Evolutionary conservation across 2,113 vertebrate genomes (phyloP), one percentile per base, ranked within the genome.

Genomic region (Forbesichthys agassizii): DNA sequence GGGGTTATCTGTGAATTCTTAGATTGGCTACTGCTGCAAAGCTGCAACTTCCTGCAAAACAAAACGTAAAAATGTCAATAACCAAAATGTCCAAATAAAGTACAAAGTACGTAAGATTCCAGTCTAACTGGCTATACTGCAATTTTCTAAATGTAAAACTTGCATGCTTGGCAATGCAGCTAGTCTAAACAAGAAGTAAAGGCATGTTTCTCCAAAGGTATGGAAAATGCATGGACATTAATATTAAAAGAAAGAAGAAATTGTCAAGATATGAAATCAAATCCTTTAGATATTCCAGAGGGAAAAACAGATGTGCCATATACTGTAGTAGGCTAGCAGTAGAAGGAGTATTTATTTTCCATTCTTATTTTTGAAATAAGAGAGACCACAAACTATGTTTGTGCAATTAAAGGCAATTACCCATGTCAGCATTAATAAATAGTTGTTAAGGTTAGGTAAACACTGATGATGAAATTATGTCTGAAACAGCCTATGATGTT

Each of bases 11-110:
- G 89, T 71, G 82, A 61, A 68, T 78, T 88, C 74, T 77, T 88
- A 36, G 80, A 69, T 52, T 90, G 90, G 71, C 71, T 87, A 64
- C 73, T 74, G 64, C 74, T 69, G 14, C 86, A 78, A 3, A 86
- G 81, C 59, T 89, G 88, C 65, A 90, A 72, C 72, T 93, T 94
- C 71, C 93, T 94, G 82, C 73, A 77, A 57, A 61, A 85, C 57
- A 68, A 61, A 74, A 61, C 53, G 33, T 64, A 64, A 72, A n/a
- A 75, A 66, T 5, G 59, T 33, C 4, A 46, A 48, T 14, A 66
- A 9, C 57, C 5, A 66, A 46, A 59, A 10, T 65, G 3, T 11
- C 8, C 53, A 33, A 1, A 20, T 4, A 2, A 55, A 16, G 16
- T 13, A 12, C n/a, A 8, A 1, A 55, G 61, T 56, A 7, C 20